These are phyloP conservation scores for Channa maculata DNA, from an alignment of 2,113 vertebrate species.

Conservation along the genomic window DNA sequence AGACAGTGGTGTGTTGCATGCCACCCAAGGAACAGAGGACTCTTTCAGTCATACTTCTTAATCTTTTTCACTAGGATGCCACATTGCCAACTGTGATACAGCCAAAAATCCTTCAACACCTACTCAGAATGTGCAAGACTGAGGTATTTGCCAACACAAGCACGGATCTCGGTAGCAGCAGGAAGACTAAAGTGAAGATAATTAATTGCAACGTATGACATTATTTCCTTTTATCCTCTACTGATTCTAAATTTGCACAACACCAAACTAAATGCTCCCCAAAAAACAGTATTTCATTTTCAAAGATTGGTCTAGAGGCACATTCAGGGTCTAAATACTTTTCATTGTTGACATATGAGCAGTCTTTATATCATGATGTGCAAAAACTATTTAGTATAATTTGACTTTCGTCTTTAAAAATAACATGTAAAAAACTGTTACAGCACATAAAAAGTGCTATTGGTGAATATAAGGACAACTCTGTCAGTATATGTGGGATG, in stretches of 20 bases:
- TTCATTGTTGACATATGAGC: slow-evolving; percentile 48
- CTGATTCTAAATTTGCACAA: slow-evolving; percentile 44
- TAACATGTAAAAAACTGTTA: slow-evolving; percentile 52
- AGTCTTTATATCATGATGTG: slow-evolving; percentile 74
- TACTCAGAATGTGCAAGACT: slow-evolving; percentile 55
- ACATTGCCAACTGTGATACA: slow-evolving; percentile 58
- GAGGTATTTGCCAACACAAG: slow-evolving; percentile 56
- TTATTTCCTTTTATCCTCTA: slow-evolving; percentile 24
- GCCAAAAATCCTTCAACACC: slow-evolving; percentile 58
- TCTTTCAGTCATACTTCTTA: slow-evolving; percentile 48
- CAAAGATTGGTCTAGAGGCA: slow-evolving; percentile 40
- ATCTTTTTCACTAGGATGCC: slow-evolving; percentile 45
- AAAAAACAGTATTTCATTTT: slow-evolving; percentile 13
- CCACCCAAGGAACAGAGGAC: slow-evolving; percentile 53
- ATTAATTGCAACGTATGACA: slow-evolving; percentile 34
- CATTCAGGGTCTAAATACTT: slow-evolving; percentile 50
- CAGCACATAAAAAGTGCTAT: slow-evolving; percentile 38
- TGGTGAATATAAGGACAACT: slow-evolving; percentile 46
- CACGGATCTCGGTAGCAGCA: slow-evolving; percentile 40
- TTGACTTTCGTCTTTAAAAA: slow-evolving; percentile 74
- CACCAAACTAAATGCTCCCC: slow-evolving; percentile 14
- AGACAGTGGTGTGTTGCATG: slow-evolving; percentile 37
- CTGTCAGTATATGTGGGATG: slow-evolving; percentile 31
- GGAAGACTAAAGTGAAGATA: slow-evolving; percentile 27
- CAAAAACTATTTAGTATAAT: slow-evolving; percentile 74